Percentiles rank a stretch among this genome's conserved stretches.
These are phyloP conservation scores for Nothobranchius furzeri DNA, from an alignment of 2,113 vertebrate genomes.

Conservation along the genomic window DNA sequence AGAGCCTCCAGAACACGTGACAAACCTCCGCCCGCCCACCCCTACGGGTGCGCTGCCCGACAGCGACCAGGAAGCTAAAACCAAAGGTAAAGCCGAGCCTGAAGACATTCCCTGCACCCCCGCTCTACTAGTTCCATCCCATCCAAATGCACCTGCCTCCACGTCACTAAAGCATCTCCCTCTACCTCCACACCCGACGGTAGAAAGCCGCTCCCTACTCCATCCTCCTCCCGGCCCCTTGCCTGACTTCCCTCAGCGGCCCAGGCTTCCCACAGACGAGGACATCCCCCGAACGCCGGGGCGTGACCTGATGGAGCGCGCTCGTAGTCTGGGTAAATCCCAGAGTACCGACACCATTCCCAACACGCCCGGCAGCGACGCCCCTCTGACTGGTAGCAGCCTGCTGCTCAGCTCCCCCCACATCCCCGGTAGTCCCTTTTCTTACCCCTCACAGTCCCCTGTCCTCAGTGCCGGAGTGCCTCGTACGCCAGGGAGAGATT, in stretches of 20 bases:
- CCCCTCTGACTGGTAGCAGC: conserved; percentile 87
- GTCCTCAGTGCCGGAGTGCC: conserved; percentile 89
- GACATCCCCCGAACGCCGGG: conserved; percentile 92
- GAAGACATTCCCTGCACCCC: conserved; percentile 78
- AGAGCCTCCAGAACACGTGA: conserved; percentile 68
- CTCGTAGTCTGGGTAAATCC: conserved; percentile 83
- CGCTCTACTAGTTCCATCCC: conserved; percentile 66
- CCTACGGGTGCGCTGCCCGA: conserved; percentile 78
- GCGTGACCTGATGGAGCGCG: conserved; percentile 83
- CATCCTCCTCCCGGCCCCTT: conserved; percentile 58
- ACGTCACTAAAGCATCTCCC: conserved; percentile 76
- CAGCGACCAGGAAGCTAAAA: conserved; percentile 69
- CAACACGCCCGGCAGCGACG: conserved; percentile 88
- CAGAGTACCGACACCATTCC: conserved; percentile 91
- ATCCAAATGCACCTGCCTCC: conserved; percentile 64
- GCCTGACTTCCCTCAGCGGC: conserved; percentile 62
- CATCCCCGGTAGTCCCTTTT: conserved; percentile 92
- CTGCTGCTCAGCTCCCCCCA: conserved; percentile 90
- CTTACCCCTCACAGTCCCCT: conserved; percentile 93
- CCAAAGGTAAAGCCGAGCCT: conserved; percentile 76
- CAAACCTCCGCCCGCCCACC: conserved; percentile 68
- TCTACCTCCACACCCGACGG: conserved; percentile 69
- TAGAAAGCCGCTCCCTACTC: conserved; percentile 72
- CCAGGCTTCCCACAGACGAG: conserved; percentile 84
- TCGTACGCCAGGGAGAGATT: conserved; percentile 94